Evolutionary conservation across 1,140 invertebrate species (phyloP).

Genomic region (Steinernema khuongi): DNA sequence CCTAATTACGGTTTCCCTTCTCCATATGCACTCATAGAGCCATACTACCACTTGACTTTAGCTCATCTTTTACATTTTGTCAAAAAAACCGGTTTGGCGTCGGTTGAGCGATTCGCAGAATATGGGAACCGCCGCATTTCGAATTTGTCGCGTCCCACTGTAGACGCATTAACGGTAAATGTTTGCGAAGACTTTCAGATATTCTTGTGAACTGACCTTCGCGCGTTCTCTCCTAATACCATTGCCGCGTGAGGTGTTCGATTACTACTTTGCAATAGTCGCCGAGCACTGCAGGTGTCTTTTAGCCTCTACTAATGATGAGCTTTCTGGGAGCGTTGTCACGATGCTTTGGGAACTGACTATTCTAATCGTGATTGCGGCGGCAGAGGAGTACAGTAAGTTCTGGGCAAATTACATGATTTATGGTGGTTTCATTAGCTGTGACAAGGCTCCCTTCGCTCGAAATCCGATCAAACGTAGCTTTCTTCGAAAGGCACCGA

Average conservation of each 20-base stretch:
- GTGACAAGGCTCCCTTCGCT: background rate
- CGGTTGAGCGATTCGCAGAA: no score
- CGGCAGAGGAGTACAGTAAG: background rate
- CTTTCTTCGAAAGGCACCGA: background rate
- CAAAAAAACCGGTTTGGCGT: no score
- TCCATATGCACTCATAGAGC: no score
- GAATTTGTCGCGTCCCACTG: background rate
- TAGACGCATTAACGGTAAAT: background rate
- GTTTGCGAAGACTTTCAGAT: background rate
- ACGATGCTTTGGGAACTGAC: background rate
- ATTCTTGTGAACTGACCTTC: background rate
- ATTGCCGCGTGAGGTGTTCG: background rate
- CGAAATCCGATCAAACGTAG: background rate
- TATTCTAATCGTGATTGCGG: background rate
- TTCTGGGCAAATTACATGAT: background rate
- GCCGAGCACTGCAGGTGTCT: background rate
- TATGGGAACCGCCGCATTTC: no score
- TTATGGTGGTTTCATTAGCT: background rate
- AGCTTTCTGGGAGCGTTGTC: background rate
- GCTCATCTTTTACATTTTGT: no score
- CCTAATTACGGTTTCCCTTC: no score
- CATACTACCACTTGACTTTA: no score
- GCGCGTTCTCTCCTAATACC: background rate
- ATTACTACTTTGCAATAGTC: background rate
- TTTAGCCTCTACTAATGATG: background rate